phyloP scores from a whole-genome alignment of 2,113 vertebrate genomes.

The Clarias gariepinus region DNA sequence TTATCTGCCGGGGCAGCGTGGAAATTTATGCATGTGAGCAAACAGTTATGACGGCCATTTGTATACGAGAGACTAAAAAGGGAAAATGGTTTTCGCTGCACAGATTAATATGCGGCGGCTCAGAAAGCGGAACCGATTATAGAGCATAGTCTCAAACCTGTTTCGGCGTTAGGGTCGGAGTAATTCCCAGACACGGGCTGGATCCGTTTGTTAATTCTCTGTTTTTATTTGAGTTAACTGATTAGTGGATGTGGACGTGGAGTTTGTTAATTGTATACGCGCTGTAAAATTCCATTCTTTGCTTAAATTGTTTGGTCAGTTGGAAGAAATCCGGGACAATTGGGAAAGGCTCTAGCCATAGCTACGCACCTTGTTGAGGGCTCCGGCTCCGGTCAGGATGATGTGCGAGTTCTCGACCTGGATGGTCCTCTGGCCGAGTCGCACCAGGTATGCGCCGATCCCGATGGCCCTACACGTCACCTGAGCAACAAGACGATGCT shows the following conservation, averaged over 20 bases:
- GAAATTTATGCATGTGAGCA: slow-evolving; percentile 44
- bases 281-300: background rate
- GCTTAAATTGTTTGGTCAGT: background rate
- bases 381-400: slow-evolving; percentile 89
- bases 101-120: slow-evolving; percentile 26
- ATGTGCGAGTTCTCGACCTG: slow-evolving; percentile 99
- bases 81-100: slow-evolving; percentile 3
- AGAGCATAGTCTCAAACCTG: background rate
- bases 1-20: slow-evolving; percentile 42
- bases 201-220: background rate
- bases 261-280: background rate
- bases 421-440: slow-evolving; percentile 94
- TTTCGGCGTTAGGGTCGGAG: background rate
- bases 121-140: slow-evolving; percentile 24
- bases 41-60: slow-evolving; percentile 38
- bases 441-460: slow-evolving; percentile 93
- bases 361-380: slow-evolving; percentile 89
- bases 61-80: slow-evolving; percentile 17
- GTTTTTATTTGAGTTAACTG: background rate
- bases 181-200: background rate
- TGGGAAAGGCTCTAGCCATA: background rate
- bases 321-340: background rate
- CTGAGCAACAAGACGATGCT: slow-evolving; percentile 60
- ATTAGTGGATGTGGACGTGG: background rate
- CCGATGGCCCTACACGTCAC: slow-evolving; percentile 94